Evolutionary conservation across 2,888 invertebrate species (phyloP).

Genomic region (Lydus trimaculatus): DNA sequence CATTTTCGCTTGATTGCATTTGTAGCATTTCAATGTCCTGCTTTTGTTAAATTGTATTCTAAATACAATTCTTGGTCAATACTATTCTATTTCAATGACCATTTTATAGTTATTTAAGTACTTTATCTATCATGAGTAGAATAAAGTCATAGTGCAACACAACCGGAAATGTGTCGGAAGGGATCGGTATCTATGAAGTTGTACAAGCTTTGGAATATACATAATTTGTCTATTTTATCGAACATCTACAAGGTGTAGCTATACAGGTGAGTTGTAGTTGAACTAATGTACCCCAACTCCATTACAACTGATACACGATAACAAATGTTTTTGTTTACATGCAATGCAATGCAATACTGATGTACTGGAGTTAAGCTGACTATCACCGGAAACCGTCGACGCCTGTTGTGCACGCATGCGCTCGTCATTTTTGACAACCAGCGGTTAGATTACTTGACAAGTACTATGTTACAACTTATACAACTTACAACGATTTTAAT

Average conservation of each 20-base stretch:
- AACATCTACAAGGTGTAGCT: slow-evolving; percentile 39
- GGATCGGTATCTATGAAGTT: slow-evolving; percentile 27
- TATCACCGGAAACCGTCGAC: slow-evolving; percentile 30
- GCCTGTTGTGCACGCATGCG: slow-evolving; percentile 31
- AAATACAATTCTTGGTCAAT: neutral
- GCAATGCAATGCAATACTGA: slow-evolving; percentile 42
- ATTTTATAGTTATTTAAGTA: neutral
- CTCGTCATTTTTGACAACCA: slow-evolving; percentile 28
- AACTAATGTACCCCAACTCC: slow-evolving; percentile 41
- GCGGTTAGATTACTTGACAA: slow-evolving; percentile 28
- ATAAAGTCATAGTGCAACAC: slow-evolving; percentile 11
- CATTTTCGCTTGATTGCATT: neutral
- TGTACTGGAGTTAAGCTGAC: slow-evolving; percentile 31
- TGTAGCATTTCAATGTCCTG: slow-evolving; percentile 3
- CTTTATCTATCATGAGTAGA: neutral
- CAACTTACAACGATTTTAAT: slow-evolving; percentile 24
- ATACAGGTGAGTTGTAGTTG: slow-evolving; percentile 34
- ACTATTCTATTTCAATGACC: neutral
- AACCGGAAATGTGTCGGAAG: slow-evolving; percentile 28
- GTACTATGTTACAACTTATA: no score
- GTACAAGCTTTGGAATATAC: slow-evolving; percentile 28
- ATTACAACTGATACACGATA: slow-evolving; percentile 47
- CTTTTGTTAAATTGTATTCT: neutral
- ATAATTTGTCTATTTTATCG: slow-evolving; percentile 45
- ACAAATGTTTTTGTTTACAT: slow-evolving; percentile 42